These are phyloP conservation scores for Anthoscopus minutus DNA, from an alignment of 2,113 vertebrate species.

Conservation along the genomic window DNA sequence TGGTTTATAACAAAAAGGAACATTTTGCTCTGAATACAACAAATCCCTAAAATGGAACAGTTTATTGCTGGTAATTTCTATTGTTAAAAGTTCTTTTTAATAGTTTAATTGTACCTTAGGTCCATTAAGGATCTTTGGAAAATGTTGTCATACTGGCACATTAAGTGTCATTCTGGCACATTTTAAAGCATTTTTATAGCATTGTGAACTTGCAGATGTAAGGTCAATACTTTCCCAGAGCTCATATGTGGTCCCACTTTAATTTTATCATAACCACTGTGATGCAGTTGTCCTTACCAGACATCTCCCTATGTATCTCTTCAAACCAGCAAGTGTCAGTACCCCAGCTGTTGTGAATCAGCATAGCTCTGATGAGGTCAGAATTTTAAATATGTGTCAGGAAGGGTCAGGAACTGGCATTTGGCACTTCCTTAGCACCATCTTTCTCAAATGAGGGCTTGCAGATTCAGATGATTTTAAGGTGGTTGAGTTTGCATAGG, in stretches of 20 bases:
- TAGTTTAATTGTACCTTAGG: neutral
- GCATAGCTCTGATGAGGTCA: neutral
- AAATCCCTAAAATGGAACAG: neutral
- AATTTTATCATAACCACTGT: conserved; percentile 36
- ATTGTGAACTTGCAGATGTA: conserved; percentile 33
- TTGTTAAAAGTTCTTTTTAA: neutral
- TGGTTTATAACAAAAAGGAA: neutral
- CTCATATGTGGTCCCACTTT: conserved; percentile 34
- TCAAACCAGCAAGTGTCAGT: neutral
- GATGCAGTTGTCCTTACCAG: neutral
- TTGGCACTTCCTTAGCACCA: neutral
- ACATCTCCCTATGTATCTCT: neutral
- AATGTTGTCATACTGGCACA: neutral
- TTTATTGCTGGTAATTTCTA: neutral
- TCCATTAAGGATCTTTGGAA: neutral
- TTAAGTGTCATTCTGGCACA: neutral
- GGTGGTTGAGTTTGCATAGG: neutral
- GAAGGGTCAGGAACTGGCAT: neutral
- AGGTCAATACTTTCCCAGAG: conserved; percentile 36
- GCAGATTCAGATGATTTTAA: neutral
- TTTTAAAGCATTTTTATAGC: conserved; percentile 20
- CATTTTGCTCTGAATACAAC: neutral
- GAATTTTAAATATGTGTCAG: neutral
- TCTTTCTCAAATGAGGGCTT: neutral
- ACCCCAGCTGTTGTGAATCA: neutral